Conservation (phyloP, 2,888 invertebrate species). For the Sinotaia quadrata region DNA sequence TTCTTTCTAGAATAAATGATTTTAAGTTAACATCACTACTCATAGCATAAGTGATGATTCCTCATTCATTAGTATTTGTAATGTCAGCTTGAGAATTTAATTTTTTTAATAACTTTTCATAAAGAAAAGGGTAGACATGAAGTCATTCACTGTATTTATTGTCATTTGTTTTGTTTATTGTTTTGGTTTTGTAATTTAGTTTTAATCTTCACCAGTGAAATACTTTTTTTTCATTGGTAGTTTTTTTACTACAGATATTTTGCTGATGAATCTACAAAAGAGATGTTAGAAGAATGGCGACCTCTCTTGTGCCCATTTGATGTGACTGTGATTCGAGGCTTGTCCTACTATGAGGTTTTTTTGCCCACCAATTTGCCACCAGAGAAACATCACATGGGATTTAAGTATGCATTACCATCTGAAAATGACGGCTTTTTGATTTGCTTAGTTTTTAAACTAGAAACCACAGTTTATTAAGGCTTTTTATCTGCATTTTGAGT, state of each 20-base stretch:
- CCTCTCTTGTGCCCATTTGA: conserved; percentile 85
- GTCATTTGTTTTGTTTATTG: neutral
- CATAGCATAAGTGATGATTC: no score
- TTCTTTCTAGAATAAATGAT: no score
- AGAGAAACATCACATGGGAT: conserved; percentile 76
- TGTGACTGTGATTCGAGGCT: conserved; percentile 67
- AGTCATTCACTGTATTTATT: conserved; percentile 5
- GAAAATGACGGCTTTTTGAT: no score
- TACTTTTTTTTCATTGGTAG: neutral
- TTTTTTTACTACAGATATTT: conserved; percentile 61
- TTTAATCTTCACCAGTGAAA: neutral
- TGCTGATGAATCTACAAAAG: conserved; percentile 80
- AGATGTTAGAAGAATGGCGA: conserved; percentile 87
- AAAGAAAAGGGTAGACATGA: no score
- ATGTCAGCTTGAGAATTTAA: no score
- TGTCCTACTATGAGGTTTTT: conserved; percentile 81
- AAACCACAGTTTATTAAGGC: no score
- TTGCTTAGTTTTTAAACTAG: no score
- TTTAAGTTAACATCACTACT: no score
- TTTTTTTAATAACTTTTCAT: no score
- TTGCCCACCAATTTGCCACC: conserved; percentile 82
- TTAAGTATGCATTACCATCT: no score
- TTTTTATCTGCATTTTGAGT: no score
- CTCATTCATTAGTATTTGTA: no score
- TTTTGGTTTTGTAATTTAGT: neutral